phyloP scores from a whole-genome alignment of 2,113 vertebrate species.

The Nyctereutes procyonoides region DNA sequence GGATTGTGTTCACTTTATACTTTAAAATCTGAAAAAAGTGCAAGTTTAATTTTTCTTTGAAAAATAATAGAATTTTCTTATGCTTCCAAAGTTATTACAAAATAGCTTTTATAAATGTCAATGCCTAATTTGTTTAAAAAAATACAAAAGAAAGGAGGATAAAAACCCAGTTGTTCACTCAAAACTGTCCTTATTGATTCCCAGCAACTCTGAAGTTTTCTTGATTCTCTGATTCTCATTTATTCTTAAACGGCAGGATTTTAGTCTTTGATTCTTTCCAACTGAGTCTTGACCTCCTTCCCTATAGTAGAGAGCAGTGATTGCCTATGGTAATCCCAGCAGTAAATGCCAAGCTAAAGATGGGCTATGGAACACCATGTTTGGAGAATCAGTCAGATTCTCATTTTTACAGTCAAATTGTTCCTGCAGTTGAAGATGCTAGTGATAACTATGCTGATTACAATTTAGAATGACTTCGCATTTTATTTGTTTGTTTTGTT shows the following conservation, averaged over 20 bases:
- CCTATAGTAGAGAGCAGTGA: slow-evolving; percentile 13
- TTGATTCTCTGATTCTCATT: slow-evolving; percentile 54
- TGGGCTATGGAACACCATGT: not conserved
- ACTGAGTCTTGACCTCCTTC: slow-evolving; percentile 32
- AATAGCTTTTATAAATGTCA: not conserved
- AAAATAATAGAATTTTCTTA: not conserved
- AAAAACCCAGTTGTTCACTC: slow-evolving; percentile 14
- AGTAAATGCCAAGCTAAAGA: slow-evolving; percentile 54
- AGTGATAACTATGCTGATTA: not conserved
- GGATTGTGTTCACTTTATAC: not conserved
- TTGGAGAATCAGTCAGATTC: not conserved
- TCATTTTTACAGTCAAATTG: slow-evolving; percentile 13
- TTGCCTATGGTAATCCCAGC: not conserved
- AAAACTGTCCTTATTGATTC: slow-evolving; percentile 37
- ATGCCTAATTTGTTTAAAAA: not conserved
- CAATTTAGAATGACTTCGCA: not conserved
- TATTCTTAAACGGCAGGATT: slow-evolving; percentile 44
- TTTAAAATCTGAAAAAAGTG: not conserved
- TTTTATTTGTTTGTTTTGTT: not conserved
- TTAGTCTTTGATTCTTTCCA: slow-evolving; percentile 62
- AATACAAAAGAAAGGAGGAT: not conserved
- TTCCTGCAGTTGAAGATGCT: not conserved
- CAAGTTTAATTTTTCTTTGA: not conserved
- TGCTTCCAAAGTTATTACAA: not conserved
- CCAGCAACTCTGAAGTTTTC: slow-evolving; percentile 8